These are phyloP conservation scores for Drosophila sp. DNA, from an alignment of 1,140 invertebrate species.

Conservation along the genomic window DNA sequence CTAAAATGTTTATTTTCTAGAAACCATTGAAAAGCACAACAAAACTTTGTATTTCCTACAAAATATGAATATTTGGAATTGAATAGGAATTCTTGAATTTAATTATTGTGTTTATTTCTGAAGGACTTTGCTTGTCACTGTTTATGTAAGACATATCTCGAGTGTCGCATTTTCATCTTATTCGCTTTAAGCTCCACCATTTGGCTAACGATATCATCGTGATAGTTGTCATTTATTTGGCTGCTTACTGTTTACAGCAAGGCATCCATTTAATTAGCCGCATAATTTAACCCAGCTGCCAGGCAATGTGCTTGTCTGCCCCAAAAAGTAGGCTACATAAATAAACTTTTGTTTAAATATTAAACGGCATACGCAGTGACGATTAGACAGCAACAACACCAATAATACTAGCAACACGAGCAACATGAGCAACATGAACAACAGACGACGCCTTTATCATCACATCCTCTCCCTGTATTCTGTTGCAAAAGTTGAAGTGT, in stretches of 20 bases:
- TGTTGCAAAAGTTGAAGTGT: slow-evolving; percentile 57
- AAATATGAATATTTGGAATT: too few species aligned
- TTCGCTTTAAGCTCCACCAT: neutral
- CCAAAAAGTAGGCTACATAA: slow-evolving; percentile 50
- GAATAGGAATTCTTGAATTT: too few species aligned
- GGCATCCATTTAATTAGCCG: slow-evolving; percentile 67
- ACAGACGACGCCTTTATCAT: neutral
- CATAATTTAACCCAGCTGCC: slow-evolving; percentile 58
- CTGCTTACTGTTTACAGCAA: slow-evolving; percentile 58
- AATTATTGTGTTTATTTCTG: neutral
- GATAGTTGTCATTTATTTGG: slow-evolving; percentile 66
- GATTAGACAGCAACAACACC: slow-evolving; percentile 7
- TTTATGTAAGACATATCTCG: neutral
- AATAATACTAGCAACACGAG: slow-evolving; percentile 6
- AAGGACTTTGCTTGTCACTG: neutral
- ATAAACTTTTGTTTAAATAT: slow-evolving; percentile 73
- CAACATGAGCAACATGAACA: slow-evolving; percentile 6
- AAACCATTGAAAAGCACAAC: too few species aligned
- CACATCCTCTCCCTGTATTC: neutral
- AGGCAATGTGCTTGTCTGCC: slow-evolving; percentile 12
- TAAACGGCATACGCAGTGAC: slow-evolving; percentile 36
- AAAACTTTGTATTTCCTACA: too few species aligned
- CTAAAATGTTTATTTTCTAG: too few species aligned
- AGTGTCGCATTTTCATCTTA: neutral
- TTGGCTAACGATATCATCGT: slow-evolving; percentile 12